phyloP scores from a whole-genome alignment of 1,140 invertebrate genomes.

The Chionoecetes opilio region DNA sequence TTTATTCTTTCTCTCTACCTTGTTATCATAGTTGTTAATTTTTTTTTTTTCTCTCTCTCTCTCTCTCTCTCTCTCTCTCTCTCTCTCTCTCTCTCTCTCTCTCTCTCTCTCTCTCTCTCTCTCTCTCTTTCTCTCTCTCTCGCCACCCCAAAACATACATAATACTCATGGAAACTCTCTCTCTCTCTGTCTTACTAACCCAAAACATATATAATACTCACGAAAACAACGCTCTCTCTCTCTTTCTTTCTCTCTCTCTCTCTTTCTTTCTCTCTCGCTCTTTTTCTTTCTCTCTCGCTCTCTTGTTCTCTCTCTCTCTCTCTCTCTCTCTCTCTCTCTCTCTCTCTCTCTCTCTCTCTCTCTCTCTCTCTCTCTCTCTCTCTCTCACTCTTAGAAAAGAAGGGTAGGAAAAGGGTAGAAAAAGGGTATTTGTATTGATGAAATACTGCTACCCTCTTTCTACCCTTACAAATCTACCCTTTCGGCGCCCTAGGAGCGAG shows the following conservation, averaged over 20 bases:
- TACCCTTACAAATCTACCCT: background rate
- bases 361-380: background rate
- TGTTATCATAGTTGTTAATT: too few relatives aligned
- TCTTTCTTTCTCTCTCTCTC: background rate
- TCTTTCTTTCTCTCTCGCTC: too few relatives aligned
- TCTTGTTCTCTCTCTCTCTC: background rate
- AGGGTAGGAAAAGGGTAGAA: too few relatives aligned
- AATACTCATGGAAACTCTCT: background rate
- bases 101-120: background rate
- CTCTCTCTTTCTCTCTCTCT: background rate
- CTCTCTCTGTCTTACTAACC: background rate
- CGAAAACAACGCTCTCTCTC: too few relatives aligned
- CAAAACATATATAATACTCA: too few relatives aligned
- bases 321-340: background rate
- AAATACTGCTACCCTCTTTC: too few relatives aligned
- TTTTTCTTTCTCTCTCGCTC: background rate
- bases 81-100: background rate
- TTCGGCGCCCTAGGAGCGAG: too few relatives aligned
- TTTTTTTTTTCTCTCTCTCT: too few relatives aligned
- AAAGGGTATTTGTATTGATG: too few relatives aligned
- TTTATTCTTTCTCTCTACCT: too few relatives aligned
- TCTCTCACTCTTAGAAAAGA: background rate
- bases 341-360: background rate
- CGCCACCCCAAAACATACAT: background rate
- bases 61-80: background rate